Conservation (phyloP, 2,797 vertebrate genomes). For the Schizopygopsis malacanthus region DNA sequence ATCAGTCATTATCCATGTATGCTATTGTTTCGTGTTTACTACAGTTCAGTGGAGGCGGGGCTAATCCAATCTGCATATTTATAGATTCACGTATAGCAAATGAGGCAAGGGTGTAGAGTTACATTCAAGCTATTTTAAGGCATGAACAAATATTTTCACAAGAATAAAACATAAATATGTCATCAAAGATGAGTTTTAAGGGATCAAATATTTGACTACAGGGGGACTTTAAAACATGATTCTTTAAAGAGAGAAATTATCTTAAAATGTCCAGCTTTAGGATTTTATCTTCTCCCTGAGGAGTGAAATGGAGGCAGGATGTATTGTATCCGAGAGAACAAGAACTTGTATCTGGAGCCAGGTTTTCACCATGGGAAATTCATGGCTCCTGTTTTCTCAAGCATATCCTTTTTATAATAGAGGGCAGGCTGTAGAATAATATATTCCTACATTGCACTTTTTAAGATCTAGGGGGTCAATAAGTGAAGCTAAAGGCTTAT, state of each 20-base stretch:
- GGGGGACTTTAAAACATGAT: neutral
- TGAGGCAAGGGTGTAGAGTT: too few relatives aligned
- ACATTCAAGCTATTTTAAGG: too few relatives aligned
- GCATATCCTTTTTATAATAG: conserved; percentile 47
- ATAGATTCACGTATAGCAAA: too few relatives aligned
- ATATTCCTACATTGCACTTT: conserved; percentile 53
- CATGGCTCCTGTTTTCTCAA: conserved; percentile 41
- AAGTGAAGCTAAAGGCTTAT: conserved; percentile 29
- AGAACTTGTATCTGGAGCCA: conserved; percentile 1
- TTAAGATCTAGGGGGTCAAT: conserved; percentile 43
- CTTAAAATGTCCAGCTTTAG: conserved; percentile 24
- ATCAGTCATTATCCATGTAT: too few relatives aligned
- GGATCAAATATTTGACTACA: too few relatives aligned
- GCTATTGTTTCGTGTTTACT: too few relatives aligned
- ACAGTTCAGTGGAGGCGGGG: too few relatives aligned
- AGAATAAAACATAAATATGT: too few relatives aligned
- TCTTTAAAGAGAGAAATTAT: conserved; percentile 13
- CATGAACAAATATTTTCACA: too few relatives aligned
- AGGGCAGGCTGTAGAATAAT: conserved; percentile 55
- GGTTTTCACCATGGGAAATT: conserved; percentile 23
- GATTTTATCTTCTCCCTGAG: neutral
- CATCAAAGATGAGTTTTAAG: too few relatives aligned
- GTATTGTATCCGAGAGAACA: conserved; percentile 6
- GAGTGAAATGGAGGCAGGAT: conserved; percentile 8
- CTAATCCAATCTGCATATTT: too few relatives aligned